Evolutionary conservation across 2,113 vertebrate species (phyloP).

Genomic region (Tetrao urogallus): DNA sequence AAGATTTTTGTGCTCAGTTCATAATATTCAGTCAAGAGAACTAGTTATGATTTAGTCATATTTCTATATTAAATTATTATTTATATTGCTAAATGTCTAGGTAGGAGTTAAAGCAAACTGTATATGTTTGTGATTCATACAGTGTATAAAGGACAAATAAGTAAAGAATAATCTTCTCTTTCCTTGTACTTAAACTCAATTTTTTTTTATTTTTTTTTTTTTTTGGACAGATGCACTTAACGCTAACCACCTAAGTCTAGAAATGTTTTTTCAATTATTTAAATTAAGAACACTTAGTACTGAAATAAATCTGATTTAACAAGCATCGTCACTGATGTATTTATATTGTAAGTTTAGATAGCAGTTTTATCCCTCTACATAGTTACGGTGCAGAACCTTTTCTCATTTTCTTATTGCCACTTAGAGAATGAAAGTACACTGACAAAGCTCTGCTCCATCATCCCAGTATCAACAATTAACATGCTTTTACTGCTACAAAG

Average conservation of each 20-base stretch:
- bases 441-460: background rate
- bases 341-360: background rate
- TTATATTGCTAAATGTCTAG: background rate
- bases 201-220: background rate
- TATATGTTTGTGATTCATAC: background rate
- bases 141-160: background rate
- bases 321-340: background rate
- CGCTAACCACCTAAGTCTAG: background rate
- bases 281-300: background rate
- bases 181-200: background rate
- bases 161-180: background rate
- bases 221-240: background rate
- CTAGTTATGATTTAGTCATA: background rate
- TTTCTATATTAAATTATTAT: background rate
- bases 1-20: background rate
- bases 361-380: background rate
- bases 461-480: background rate
- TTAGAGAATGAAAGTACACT: background rate
- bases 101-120: background rate
- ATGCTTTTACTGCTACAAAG: background rate
- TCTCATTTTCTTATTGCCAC: background rate
- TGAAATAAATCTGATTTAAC: background rate
- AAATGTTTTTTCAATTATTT: background rate
- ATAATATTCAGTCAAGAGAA: background rate
- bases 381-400: background rate